Conservation (phyloP, 2,888 invertebrate genomes). For the Sialis fuliginosa region DNA sequence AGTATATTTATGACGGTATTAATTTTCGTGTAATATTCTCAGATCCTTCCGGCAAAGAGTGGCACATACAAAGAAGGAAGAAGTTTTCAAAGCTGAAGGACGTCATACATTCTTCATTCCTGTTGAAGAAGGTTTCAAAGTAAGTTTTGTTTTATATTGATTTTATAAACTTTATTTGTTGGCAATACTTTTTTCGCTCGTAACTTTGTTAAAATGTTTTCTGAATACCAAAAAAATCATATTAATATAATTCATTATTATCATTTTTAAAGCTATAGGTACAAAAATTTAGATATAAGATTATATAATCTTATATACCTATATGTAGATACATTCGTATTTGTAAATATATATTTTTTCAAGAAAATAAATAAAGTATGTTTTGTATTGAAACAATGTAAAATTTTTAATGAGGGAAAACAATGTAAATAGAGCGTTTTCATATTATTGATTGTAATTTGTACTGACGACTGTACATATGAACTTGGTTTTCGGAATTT, state of each 20-base stretch:
- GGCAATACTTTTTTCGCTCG: not conserved
- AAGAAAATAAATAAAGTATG: too few species aligned
- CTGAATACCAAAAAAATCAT: not conserved
- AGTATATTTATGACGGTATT: too few species aligned
- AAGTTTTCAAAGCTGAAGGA: conserved; percentile 59
- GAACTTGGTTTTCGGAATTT: too few species aligned
- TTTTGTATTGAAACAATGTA: too few species aligned
- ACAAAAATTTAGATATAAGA: not conserved
- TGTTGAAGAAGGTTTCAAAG: conserved; percentile 77
- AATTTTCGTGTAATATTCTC: too few species aligned
- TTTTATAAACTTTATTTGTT: conserved; percentile 3
- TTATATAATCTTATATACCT: not conserved
- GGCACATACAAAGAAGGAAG: conserved; percentile 49
- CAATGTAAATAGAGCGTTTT: too few species aligned
- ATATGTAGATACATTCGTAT: too few species aligned
- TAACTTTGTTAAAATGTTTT: not conserved
- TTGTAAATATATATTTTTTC: too few species aligned
- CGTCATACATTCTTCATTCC: conserved; percentile 81
- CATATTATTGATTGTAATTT: too few species aligned
- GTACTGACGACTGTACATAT: too few species aligned
- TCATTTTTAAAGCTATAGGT: conserved; percentile 4
- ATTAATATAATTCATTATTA: not conserved
- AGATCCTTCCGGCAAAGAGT: conserved; percentile 56
- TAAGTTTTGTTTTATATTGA: conserved; percentile 22
- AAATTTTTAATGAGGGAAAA: too few species aligned